phyloP scores from a whole-genome alignment of 2,797 vertebrate species.

The Ptychadena robeensis region DNA sequence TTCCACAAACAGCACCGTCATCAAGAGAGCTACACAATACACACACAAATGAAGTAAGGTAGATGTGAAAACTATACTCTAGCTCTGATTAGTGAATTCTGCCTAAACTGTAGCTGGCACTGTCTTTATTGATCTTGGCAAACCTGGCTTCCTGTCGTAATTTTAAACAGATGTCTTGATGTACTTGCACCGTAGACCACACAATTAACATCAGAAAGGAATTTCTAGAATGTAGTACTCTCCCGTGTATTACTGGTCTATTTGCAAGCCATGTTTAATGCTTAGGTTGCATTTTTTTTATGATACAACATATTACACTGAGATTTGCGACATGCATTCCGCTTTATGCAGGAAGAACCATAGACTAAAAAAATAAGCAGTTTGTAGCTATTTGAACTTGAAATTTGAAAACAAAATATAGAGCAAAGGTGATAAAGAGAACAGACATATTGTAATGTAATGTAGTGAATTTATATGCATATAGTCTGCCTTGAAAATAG shows the following conservation, averaged over 20 bases:
- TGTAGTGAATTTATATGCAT: no score
- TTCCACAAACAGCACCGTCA: not conserved
- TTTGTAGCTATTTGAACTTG: not conserved
- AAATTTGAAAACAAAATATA: not conserved
- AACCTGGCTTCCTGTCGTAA: conserved; percentile 54
- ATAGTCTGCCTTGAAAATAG: no score
- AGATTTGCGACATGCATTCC: conserved; percentile 10
- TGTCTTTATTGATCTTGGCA: conserved; percentile 54
- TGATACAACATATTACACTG: not conserved
- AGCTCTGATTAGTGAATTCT: conserved; percentile 57
- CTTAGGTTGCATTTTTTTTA: conserved; percentile 34
- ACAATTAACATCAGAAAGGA: conserved; percentile 62
- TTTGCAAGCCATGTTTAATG: conserved; percentile 40
- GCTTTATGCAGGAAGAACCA: not conserved
- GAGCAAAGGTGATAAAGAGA: not conserved
- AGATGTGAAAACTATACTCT: conserved; percentile 41
- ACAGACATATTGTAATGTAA: not conserved
- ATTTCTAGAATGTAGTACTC: conserved; percentile 56
- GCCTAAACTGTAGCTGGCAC: conserved; percentile 41
- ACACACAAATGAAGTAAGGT: conserved; percentile 30
- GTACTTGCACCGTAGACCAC: conserved; percentile 57
- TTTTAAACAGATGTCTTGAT: conserved; percentile 60
- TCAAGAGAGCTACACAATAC: not conserved
- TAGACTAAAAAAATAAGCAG: not conserved
- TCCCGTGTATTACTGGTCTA: conserved; percentile 34